A percentile compares a stretch with the other conserved stretches of the same genome.
Evolutionary conservation across 2,113 vertebrate species (phyloP).

Genomic region (Oreochromis niloticus): DNA sequence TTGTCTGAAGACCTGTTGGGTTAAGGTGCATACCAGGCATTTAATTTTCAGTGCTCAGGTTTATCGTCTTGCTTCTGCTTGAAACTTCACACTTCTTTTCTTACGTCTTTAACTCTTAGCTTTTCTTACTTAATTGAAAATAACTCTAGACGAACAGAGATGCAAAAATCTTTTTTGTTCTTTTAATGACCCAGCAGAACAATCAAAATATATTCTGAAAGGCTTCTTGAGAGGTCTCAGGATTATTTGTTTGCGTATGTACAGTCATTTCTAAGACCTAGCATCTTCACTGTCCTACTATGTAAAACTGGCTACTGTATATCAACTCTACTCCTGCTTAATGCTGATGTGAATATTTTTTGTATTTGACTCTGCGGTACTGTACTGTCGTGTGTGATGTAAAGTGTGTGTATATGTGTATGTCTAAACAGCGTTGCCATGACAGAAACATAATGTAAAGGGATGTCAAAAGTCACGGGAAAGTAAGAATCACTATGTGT

Average conservation of each 20-base stretch:
- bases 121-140: neutral
- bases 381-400: neutral
- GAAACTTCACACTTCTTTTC: neutral
- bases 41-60: slow-evolving; percentile 23
- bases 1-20: neutral
- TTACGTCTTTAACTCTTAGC: no score
- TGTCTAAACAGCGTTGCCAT: slow-evolving; percentile 41
- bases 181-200: neutral
- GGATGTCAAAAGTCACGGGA: slow-evolving; percentile 76
- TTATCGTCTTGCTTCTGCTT: neutral
- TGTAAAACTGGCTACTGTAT: slow-evolving; percentile 31
- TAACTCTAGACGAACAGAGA: neutral
- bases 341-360: neutral
- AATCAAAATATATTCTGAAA: slow-evolving; percentile 3
- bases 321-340: slow-evolving; percentile 24
- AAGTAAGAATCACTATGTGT: slow-evolving; percentile 85
- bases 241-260: slow-evolving; percentile 18
- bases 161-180: neutral
- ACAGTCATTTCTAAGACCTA: slow-evolving; percentile 50
- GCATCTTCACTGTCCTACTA: slow-evolving; percentile 16
- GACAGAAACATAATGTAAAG: slow-evolving; percentile 53
- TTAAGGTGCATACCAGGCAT: slow-evolving; percentile 27
- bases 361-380: neutral
- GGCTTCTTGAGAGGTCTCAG: slow-evolving; percentile 45
- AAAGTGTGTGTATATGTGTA: neutral